A percentile compares a stretch with the other conserved stretches of the same genome.
phyloP scores from a whole-genome alignment of 2,888 invertebrate species.

The Invenusta paracnida region DNA sequence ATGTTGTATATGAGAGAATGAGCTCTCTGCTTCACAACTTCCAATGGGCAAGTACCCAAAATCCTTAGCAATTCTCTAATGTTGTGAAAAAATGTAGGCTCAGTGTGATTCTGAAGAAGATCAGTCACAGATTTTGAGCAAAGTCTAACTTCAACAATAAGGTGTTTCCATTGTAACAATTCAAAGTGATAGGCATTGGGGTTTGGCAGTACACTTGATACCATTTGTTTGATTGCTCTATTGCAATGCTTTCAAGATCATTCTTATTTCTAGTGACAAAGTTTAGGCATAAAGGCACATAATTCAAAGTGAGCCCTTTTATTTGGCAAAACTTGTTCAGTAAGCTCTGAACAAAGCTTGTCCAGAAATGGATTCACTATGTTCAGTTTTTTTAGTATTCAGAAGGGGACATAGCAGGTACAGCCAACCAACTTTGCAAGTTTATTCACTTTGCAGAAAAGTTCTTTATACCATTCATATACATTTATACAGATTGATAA shows the following conservation, averaged over 20 bases:
- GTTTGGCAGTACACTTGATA: no score
- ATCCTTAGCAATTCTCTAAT: neutral
- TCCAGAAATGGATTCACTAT: neutral
- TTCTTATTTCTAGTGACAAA: neutral
- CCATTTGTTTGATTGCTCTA: no score
- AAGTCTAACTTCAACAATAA: neutral
- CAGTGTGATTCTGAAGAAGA: neutral
- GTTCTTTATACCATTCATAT: neutral
- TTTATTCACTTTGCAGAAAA: neutral
- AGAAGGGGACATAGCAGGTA: neutral
- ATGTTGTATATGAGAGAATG: neutral
- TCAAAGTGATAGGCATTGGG: neutral
- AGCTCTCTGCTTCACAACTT: constrained; percentile 17
- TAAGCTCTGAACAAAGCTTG: neutral
- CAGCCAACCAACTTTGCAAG: neutral
- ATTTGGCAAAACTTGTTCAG: neutral
- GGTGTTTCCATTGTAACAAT: neutral
- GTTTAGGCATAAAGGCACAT: neutral
- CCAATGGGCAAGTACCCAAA: neutral
- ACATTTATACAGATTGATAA: neutral
- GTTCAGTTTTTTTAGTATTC: neutral
- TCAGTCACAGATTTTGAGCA: neutral
- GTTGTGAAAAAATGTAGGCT: neutral
- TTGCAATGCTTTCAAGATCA: neutral
- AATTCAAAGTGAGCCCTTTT: neutral